Percentiles rank a stretch among this genome's conserved stretches.
Conservation (phyloP, 2,113 vertebrate genomes). For the Polyodon spathula region DNA sequence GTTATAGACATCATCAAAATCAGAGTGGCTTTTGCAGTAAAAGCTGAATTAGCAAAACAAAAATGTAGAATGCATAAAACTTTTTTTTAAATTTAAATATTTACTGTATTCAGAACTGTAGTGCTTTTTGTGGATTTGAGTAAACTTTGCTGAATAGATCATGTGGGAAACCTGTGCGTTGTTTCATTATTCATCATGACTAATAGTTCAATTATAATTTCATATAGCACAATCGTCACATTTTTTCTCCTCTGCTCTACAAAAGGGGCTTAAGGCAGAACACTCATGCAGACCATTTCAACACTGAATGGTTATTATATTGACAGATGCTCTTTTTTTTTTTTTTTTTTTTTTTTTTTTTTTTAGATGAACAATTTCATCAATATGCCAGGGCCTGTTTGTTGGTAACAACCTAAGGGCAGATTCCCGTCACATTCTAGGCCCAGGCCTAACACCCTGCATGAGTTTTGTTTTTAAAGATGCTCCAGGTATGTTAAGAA, state of each 20-base stretch:
- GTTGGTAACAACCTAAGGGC: conserved; percentile 46
- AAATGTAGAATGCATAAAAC: no score
- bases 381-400: conserved; percentile 42
- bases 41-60: no score
- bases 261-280: conserved; percentile 41
- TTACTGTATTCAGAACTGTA: no score
- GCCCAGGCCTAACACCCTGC: conserved; percentile 28
- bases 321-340: conserved; percentile 41
- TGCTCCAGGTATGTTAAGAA: conserved; percentile 36
- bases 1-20: no score
- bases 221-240: background rate
- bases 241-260: conserved; percentile 14
- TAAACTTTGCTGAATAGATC: background rate
- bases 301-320: conserved; percentile 43
- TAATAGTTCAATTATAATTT: conserved; percentile 1
- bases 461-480: conserved; percentile 32
- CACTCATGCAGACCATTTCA: conserved; percentile 37
- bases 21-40: no score
- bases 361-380: conserved; percentile 32
- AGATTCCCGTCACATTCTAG: conserved; percentile 44
- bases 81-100: no score
- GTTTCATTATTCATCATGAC: background rate
- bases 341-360: conserved; percentile 12
- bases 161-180: background rate
- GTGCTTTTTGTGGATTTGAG: no score